A percentile compares a stretch with the other conserved stretches of the same genome.
phyloP scores from a whole-genome alignment of 2,888 invertebrate species.

The Macrophya annulata region DNA sequence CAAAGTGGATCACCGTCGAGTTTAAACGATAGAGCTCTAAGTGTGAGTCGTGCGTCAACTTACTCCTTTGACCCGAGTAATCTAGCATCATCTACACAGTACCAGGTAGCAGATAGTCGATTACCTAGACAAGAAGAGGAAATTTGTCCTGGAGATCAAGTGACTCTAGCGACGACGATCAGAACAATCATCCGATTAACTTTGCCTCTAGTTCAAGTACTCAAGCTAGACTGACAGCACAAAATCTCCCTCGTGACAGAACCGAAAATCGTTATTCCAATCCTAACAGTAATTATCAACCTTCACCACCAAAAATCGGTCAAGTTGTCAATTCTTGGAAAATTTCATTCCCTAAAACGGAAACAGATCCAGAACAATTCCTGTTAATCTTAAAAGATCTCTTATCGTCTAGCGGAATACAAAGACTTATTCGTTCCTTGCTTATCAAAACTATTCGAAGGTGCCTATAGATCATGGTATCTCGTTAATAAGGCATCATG shows the following conservation, averaged over 20 bases:
- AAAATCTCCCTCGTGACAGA: neutral
- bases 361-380: slow-evolving; percentile 59
- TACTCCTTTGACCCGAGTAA: slow-evolving; percentile 15
- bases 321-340: slow-evolving; percentile 59
- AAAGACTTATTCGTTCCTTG: slow-evolving; percentile 60
- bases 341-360: slow-evolving; percentile 58
- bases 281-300: neutral
- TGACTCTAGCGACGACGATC: slow-evolving; percentile 30
- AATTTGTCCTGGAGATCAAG: slow-evolving; percentile 31
- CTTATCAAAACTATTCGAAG: slow-evolving; percentile 60
- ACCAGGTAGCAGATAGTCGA: neutral
- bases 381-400: slow-evolving; percentile 54
- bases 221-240: neutral
- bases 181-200: neutral
- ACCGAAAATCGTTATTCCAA: neutral
- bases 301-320: slow-evolving; percentile 51
- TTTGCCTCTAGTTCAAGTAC: neutral
- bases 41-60: neutral
- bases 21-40: neutral
- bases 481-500: slow-evolving; percentile 52
- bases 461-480: slow-evolving; percentile 60
- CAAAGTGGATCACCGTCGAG: neutral
- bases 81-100: neutral
- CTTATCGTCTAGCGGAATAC: slow-evolving; percentile 56
- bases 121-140: slow-evolving; percentile 5